A percentile compares a stretch with the other conserved stretches of the same genome.
These are phyloP conservation scores for Chydorus sphaericus DNA, from an alignment of 2,888 invertebrate genomes.

Conservation along the genomic window DNA sequence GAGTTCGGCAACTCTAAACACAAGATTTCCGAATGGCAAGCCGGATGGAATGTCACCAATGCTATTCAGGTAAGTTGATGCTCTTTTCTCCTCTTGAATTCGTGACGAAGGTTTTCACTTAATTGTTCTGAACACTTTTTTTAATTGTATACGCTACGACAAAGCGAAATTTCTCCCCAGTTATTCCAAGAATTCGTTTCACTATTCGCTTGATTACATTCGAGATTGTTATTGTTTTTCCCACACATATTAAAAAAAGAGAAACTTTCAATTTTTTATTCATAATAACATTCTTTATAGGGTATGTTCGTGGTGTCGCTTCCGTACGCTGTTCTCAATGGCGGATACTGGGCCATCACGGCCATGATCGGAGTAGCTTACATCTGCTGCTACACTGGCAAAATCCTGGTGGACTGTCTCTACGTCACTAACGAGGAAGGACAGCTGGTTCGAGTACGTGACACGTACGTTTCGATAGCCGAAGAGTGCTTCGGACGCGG, in stretches of 20 bases:
- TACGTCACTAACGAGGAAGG: constrained; percentile 74
- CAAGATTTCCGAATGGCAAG: constrained; percentile 91
- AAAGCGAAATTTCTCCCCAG: no score
- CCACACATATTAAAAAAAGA: no score
- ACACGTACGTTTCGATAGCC: constrained; percentile 88
- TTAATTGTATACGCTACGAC: no score
- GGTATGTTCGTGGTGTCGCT: constrained; percentile 99
- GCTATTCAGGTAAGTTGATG: constrained; percentile 84
- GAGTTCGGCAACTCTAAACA: constrained; percentile 30
- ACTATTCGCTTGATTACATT: no score
- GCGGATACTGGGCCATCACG: constrained; percentile 98
- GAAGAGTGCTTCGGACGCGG: constrained; percentile 84
- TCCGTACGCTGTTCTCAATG: constrained; percentile 92
- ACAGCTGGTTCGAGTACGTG: constrained; percentile 68
- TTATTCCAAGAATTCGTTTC: no score
- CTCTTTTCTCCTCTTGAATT: no score
- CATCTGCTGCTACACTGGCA: constrained; percentile 98
- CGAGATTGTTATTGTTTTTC: no score
- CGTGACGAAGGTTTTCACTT: no score
- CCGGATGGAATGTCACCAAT: constrained; percentile 99
- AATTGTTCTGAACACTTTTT: no score
- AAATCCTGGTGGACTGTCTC: constrained; percentile 89
- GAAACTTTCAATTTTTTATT: no score
- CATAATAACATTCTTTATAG: constrained; percentile 33
- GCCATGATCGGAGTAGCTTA: constrained; percentile 95